phyloP scores from a whole-genome alignment of 2,888 invertebrate genomes.

The Machimus atricapillus region DNA sequence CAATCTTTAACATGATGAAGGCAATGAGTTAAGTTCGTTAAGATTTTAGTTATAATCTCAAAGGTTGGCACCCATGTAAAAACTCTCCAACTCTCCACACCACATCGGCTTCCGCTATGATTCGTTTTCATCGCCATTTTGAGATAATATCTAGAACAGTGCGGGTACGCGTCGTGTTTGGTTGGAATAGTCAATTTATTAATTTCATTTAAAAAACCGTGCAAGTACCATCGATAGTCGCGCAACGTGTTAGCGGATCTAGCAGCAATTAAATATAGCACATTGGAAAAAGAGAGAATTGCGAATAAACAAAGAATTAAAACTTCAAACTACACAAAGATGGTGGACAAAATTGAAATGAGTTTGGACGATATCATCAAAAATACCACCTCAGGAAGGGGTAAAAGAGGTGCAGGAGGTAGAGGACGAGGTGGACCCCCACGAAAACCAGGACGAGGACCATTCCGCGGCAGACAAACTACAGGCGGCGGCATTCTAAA shows the following conservation, averaged over 20 bases:
- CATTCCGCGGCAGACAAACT: slow-evolving; percentile 57
- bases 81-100: not conserved
- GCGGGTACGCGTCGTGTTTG: not conserved
- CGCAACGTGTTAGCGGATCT: not conserved
- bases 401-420: slow-evolving; percentile 65
- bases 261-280: not conserved
- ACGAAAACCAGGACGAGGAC: slow-evolving; percentile 66
- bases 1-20: not conserved
- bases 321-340: slow-evolving; percentile 62
- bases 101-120: not conserved
- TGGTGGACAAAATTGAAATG: slow-evolving; percentile 96
- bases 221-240: not conserved
- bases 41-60: not conserved
- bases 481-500: slow-evolving; percentile 71
- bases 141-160: not conserved
- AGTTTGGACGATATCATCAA: slow-evolving; percentile 97
- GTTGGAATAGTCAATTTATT: not conserved
- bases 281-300: not conserved
- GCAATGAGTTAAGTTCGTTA: not conserved
- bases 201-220: not conserved
- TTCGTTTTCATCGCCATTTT: not conserved
- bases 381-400: slow-evolving; percentile 73
- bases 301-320: not conserved
- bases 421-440: slow-evolving; percentile 65
- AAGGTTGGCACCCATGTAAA: not conserved